phyloP scores from a whole-genome alignment of 2,888 invertebrate species.

The Girardia tigrina region DNA sequence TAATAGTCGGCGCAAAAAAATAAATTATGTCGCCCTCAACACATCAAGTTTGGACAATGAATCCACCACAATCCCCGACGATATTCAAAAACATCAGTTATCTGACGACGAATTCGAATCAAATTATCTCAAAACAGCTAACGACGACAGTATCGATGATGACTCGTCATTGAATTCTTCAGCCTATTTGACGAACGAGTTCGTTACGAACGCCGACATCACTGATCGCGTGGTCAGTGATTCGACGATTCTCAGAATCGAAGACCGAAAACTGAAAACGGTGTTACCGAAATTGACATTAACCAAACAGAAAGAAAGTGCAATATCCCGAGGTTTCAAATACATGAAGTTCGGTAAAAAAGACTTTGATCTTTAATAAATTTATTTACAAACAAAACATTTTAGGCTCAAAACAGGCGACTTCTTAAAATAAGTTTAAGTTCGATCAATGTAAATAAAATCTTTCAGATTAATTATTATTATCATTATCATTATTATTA shows the following conservation, averaged over 20 bases:
- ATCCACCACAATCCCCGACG: background rate
- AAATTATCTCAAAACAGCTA: background rate
- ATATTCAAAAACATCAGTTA: background rate
- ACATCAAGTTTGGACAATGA: background rate
- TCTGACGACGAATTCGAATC: background rate
- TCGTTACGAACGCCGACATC: background rate
- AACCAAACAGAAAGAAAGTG: background rate
- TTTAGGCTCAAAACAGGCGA: background rate
- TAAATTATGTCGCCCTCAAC: background rate
- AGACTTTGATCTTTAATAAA: too few species aligned
- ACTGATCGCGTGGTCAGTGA: background rate
- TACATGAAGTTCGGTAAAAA: background rate
- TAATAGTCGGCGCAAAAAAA: background rate
- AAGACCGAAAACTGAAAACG: background rate
- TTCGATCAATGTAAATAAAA: background rate
- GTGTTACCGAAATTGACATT: background rate
- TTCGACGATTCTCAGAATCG: background rate
- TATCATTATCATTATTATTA: background rate
- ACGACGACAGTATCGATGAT: background rate
- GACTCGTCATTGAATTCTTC: background rate
- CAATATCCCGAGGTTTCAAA: background rate
- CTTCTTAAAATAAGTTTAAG: background rate
- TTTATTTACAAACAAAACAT: too few species aligned
- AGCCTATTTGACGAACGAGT: background rate
- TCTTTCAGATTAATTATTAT: background rate